phyloP scores from a whole-genome alignment of 2,113 vertebrate genomes.

The Bucco capensis region DNA sequence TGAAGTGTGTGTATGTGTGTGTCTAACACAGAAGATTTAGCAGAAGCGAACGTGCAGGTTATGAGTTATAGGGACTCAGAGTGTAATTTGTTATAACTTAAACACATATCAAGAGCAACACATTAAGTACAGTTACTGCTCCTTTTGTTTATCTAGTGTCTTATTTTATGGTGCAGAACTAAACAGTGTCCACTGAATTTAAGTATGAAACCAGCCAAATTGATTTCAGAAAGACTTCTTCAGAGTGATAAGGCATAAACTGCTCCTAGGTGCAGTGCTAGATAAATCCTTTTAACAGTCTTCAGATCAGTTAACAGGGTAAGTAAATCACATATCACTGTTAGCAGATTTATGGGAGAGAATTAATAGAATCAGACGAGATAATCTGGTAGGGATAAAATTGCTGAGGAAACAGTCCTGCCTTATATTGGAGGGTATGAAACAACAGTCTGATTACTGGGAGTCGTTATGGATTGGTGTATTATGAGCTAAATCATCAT shows the following conservation, averaged over 20 bases:
- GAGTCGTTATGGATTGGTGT: conserved; percentile 73
- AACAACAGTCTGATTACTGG: conserved; percentile 72
- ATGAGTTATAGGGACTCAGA: conserved; percentile 5
- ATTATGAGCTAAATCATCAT: conserved; percentile 76
- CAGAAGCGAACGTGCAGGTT: background rate
- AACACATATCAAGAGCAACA: conserved; percentile 22
- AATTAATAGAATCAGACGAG: conserved; percentile 82
- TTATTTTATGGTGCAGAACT: conserved; percentile 66
- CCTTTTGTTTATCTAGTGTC: conserved; percentile 61
- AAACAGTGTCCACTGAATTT: conserved; percentile 56
- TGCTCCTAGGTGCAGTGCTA: conserved; percentile 65
- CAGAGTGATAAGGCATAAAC: conserved; percentile 54
- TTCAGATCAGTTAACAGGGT: conserved; percentile 77
- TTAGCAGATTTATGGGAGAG: conserved; percentile 81
- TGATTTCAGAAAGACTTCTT: conserved; percentile 67
- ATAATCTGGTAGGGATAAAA: conserved; percentile 80
- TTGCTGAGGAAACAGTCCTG: conserved; percentile 77
- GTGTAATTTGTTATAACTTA: conserved; percentile 31
- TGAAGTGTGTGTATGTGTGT: background rate
- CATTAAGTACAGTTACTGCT: conserved; percentile 21
- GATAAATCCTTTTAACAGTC: conserved; percentile 79
- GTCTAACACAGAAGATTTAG: background rate
- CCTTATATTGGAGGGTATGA: conserved; percentile 57
- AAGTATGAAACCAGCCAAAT: conserved; percentile 55
- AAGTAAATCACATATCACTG: conserved; percentile 80